Base-by-base conservation (phyloP, 2,113 vertebrate genomes). In the Carlito syrichta region DNA sequence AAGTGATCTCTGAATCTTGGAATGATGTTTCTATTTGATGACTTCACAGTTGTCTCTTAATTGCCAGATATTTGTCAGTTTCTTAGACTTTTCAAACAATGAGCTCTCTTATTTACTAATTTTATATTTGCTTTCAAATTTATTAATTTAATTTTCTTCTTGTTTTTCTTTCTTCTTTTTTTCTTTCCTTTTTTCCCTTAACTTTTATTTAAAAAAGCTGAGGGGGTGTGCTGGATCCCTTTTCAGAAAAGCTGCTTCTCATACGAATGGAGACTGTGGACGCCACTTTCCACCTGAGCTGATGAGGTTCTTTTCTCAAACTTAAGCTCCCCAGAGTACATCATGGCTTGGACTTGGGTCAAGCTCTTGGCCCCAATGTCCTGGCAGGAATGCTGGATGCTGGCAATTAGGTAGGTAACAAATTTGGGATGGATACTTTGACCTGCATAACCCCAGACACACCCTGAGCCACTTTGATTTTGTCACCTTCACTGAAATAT, bases 361-460 rank as follows among this genome's bases (percentile, higher is more conserved):
- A 99, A 98, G 96, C 99, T 99, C 98, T 99, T 99, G 91, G 99
- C 97, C 86, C 99, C 99, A 27, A 99, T 99, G 97, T 99, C 99
- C 98, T 99, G 99, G 96, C 99, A 99, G 94, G 99, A 99, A 97
- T 99, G 99, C 98, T 99, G 99, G 96, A 99, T 99, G 77, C 99
- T 99, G 84, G 99, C 99, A 81, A 99, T 99, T 97, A 99, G 98
- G 98, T 99, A 99, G 0, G 99, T 99, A 81, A 99, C 98, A 95
- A 99, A 99, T 97, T 99, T 99, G 98, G 99, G 98, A 99, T 99
- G 96, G 99, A 99, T 85, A 99, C 99, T 98, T 99, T 99, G 98
- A 99, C 99, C 96, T 99, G 99, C 85, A 99, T 99, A 0, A 99
- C 99, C 1, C 99, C 99, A 0, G 99, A 99, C 76, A 99, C 99